Evolutionary conservation across 2,888 invertebrate species (phyloP).

Genomic region (Sisyra nigra): DNA sequence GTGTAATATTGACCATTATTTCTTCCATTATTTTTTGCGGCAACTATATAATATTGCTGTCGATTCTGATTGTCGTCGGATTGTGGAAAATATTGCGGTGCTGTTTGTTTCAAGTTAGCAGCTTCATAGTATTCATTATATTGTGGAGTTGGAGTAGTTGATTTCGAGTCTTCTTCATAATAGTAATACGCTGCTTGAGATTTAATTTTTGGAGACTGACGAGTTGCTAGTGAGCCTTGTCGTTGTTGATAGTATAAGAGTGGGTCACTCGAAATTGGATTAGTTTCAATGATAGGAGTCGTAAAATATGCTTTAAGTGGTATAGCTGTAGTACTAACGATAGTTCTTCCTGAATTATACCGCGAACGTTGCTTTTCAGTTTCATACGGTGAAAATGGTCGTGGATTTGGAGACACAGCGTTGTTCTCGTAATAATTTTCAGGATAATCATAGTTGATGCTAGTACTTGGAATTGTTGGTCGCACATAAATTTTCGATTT

Average conservation of each 20-base stretch:
- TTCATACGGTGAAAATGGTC: conserved; percentile 34
- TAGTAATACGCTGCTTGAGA: conserved; percentile 47
- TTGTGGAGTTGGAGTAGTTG: conserved; percentile 13
- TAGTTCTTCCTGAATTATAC: conserved; percentile 22
- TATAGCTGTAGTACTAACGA: conserved; percentile 40
- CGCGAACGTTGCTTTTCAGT: conserved; percentile 21
- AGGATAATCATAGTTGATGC: conserved; percentile 6
- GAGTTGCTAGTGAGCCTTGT: conserved; percentile 18
- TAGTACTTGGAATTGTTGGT: conserved; percentile 2
- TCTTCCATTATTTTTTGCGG: conserved; percentile 15
- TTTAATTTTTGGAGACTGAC: conserved; percentile 22
- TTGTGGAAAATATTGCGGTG: conserved; percentile 13
- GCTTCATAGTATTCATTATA: conserved; percentile 12
- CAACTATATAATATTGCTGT: conserved; percentile 22
- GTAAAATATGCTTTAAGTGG: conserved; percentile 45
- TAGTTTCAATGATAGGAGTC: conserved; percentile 33
- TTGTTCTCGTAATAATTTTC: conserved; percentile 25
- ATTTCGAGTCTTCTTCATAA: conserved; percentile 36
- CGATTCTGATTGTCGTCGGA: conserved; percentile 8
- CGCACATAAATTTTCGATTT: conserved; percentile 2
- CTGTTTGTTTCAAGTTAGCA: conserved; percentile 11
- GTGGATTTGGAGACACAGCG: conserved; percentile 29
- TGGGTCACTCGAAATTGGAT: conserved; percentile 27
- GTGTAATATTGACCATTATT: conserved; percentile 10
- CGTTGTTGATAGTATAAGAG: conserved; percentile 15